Percentiles rank a stretch among this genome's conserved stretches.
Conservation (phyloP, 2,888 invertebrate species). For the Acholoe squamosa region DNA sequence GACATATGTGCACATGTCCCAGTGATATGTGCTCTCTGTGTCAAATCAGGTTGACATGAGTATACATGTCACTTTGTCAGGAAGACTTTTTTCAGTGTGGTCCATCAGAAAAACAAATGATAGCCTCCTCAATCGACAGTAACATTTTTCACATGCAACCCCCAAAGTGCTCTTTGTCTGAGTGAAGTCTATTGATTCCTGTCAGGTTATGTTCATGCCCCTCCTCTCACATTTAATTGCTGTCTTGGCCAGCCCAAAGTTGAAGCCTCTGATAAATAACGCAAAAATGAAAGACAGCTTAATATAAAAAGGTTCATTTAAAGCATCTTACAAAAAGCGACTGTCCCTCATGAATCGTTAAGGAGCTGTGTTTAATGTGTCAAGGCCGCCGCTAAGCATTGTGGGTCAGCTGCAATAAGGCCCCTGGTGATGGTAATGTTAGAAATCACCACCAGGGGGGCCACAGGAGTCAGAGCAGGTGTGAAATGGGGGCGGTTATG, state of each 20-base stretch:
- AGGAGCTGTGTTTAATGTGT: not conserved
- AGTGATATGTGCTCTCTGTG: no score
- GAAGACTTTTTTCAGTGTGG: no score
- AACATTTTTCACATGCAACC: not conserved
- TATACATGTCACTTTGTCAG: no score
- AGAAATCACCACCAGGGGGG: no score
- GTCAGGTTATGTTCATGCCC: not conserved
- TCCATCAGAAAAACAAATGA: conserved; percentile 22
- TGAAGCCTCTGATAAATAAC: not conserved
- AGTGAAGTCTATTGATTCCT: not conserved
- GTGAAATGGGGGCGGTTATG: no score
- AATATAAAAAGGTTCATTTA: conserved; percentile 6
- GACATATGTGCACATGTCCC: no score
- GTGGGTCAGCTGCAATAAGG: not conserved
- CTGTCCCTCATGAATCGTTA: conserved; percentile 43
- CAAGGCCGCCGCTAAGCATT: not conserved
- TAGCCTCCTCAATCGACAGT: not conserved
- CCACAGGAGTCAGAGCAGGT: no score
- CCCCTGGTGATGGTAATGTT: not conserved
- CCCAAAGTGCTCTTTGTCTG: not conserved
- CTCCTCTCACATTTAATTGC: not conserved
- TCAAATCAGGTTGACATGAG: no score
- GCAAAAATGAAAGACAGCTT: not conserved
- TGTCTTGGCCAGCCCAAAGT: conserved; percentile 29
- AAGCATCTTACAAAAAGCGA: not conserved